Percentiles rank a stretch among this genome's conserved stretches.
Evolutionary conservation across 2,113 vertebrate species (phyloP).

Genomic region (Promerops cafer): DNA sequence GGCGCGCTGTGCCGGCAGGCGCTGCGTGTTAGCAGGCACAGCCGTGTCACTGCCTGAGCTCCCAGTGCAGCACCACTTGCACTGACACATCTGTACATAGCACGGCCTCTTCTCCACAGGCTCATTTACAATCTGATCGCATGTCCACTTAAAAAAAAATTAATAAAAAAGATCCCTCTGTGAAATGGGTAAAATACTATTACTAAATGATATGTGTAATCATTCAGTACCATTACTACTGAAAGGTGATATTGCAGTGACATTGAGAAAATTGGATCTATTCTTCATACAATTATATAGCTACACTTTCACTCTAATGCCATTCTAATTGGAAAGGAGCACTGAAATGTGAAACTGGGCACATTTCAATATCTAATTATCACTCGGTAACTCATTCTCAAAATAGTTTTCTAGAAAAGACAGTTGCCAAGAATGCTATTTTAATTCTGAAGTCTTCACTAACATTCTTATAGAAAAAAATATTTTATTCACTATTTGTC

Average conservation of each 20-base stretch:
- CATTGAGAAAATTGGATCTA: slow-evolving; percentile 85
- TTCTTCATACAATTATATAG: slow-evolving; percentile 81
- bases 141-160: slow-evolving; percentile 54
- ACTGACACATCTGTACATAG: slow-evolving; percentile 30
- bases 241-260: slow-evolving; percentile 80
- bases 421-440: slow-evolving; percentile 59
- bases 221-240: slow-evolving; percentile 72
- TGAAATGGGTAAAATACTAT: slow-evolving; percentile 75
- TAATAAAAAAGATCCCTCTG: slow-evolving; percentile 25
- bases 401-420: slow-evolving; percentile 69
- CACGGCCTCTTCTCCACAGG: not conserved
- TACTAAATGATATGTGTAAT: slow-evolving; percentile 81
- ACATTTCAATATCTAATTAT: slow-evolving; percentile 77
- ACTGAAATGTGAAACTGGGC: slow-evolving; percentile 76
- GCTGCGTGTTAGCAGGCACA: slow-evolving; percentile 1
- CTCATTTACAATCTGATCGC: slow-evolving; percentile 71
- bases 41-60: not conserved
- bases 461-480: not conserved
- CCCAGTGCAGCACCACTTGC: slow-evolving; percentile 28
- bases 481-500: not conserved
- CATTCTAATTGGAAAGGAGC: slow-evolving; percentile 80
- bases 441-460: slow-evolving; percentile 42
- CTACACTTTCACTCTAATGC: slow-evolving; percentile 74
- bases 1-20: not conserved
- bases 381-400: slow-evolving; percentile 68